Evolutionary conservation across 2,888 invertebrate species (phyloP).

Genomic region (Leucozona laternaria): DNA sequence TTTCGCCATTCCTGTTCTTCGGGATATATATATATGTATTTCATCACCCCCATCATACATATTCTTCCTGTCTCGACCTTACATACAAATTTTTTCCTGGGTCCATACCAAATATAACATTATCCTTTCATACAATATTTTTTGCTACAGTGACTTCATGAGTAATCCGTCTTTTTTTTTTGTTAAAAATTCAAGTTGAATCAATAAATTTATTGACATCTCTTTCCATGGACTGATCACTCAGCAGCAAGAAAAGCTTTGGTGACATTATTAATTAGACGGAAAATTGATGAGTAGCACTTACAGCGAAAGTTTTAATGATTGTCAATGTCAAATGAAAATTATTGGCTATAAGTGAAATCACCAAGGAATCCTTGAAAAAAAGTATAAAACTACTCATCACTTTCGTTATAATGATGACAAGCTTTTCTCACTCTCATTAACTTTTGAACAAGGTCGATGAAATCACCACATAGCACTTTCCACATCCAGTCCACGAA

Average conservation of each 20-base stretch:
- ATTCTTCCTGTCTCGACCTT: no score
- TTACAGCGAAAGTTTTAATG: neutral
- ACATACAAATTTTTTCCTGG: no score
- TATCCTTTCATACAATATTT: neutral
- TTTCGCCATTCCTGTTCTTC: no score
- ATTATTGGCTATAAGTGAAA: neutral
- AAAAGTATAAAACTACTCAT: neutral
- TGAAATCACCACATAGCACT: constrained; percentile 18
- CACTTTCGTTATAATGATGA: neutral
- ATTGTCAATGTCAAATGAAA: constrained; percentile 9
- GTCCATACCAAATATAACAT: no score
- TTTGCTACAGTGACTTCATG: neutral
- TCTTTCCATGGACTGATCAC: neutral
- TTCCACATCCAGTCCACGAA: neutral
- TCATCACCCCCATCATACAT: no score
- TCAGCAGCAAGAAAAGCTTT: neutral
- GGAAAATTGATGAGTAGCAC: neutral
- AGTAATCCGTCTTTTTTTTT: neutral
- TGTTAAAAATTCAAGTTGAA: neutral
- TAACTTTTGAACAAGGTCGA: constrained; percentile 4
- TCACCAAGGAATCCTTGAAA: neutral
- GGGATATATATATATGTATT: no score
- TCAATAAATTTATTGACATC: neutral
- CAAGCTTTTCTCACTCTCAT: neutral
- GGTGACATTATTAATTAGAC: neutral